phyloP scores from a whole-genome alignment of 1,140 invertebrate genomes.

The Psilanteris sp. region DNA sequence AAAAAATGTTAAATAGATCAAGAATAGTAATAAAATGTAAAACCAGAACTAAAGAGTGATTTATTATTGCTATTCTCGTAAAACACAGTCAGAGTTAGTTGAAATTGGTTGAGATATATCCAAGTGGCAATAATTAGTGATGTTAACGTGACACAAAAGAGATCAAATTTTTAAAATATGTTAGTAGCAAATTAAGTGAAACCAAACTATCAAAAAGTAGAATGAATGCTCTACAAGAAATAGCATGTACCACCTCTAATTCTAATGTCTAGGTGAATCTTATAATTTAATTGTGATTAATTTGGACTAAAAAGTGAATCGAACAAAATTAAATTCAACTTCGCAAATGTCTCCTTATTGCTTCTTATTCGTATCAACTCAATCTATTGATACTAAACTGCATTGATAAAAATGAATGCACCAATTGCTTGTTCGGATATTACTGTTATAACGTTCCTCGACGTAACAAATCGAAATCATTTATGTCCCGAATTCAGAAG shows the following conservation, averaged over 20 bases:
- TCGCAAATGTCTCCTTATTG: no score
- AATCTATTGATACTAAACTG: no score
- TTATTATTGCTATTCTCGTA: constrained; percentile 8
- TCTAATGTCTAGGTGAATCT: constrained; percentile 60
- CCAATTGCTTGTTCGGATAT: constrained; percentile 31
- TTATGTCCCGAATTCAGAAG: no score
- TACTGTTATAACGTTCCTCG: no score
- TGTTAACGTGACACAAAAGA: constrained; percentile 57
- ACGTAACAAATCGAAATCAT: no score
- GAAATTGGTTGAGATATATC: constrained; percentile 10
- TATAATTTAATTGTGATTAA: constrained; percentile 32
- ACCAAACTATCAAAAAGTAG: constrained; percentile 59
- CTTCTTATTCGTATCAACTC: no score
- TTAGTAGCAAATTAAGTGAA: constrained; percentile 61
- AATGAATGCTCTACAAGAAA: constrained; percentile 63
- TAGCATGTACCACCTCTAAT: constrained; percentile 63
- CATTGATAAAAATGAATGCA: no score
- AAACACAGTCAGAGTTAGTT: constrained; percentile 4
- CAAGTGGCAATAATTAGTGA: constrained; percentile 35
- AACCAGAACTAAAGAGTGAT: background rate
- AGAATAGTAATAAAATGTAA: constrained; percentile 7
- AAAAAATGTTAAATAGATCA: constrained; percentile 8
- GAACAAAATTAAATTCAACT: constrained; percentile 34
- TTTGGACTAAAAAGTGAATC: constrained; percentile 29
- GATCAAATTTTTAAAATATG: constrained; percentile 54